Percentiles rank a stretch among this genome's conserved stretches.
Conservation (phyloP, 2,797 vertebrate species). For the Vultur gryphus region DNA sequence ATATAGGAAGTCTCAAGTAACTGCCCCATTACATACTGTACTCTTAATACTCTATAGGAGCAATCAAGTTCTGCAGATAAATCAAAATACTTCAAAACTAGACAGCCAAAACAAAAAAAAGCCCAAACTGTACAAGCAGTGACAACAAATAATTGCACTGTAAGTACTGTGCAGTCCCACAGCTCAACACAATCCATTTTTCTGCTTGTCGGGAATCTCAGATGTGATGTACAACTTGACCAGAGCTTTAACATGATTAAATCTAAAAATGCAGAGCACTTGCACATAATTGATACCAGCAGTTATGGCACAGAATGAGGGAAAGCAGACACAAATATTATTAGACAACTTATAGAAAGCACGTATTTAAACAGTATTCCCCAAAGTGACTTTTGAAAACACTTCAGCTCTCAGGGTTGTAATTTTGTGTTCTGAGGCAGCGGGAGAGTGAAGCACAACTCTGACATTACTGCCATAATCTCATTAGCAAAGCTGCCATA, state of each 20-base stretch:
- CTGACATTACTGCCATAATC: neutral
- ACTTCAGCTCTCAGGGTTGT: neutral
- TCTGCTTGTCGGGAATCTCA: neutral
- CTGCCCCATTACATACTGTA: neutral
- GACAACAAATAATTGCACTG: neutral
- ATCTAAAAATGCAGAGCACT: neutral
- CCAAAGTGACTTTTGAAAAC: neutral
- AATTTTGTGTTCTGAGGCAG: neutral
- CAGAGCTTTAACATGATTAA: neutral
- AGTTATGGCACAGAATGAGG: neutral
- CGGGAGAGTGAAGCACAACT: rapidly evolving
- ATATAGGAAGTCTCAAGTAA: neutral
- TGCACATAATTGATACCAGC: neutral
- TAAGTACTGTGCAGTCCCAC: neutral
- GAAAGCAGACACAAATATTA: neutral
- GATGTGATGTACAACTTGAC: neutral
- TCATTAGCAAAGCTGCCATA: neutral
- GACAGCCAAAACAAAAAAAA: neutral
- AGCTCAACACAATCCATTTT: neutral
- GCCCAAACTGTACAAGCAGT: neutral
- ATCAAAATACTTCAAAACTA: neutral
- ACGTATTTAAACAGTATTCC: neutral
- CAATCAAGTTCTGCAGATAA: neutral
- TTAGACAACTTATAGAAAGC: neutral
- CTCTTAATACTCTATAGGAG: neutral